These are phyloP conservation scores for Alectoris magna DNA, from an alignment of 2,797 vertebrate species.

Conservation along the genomic window DNA sequence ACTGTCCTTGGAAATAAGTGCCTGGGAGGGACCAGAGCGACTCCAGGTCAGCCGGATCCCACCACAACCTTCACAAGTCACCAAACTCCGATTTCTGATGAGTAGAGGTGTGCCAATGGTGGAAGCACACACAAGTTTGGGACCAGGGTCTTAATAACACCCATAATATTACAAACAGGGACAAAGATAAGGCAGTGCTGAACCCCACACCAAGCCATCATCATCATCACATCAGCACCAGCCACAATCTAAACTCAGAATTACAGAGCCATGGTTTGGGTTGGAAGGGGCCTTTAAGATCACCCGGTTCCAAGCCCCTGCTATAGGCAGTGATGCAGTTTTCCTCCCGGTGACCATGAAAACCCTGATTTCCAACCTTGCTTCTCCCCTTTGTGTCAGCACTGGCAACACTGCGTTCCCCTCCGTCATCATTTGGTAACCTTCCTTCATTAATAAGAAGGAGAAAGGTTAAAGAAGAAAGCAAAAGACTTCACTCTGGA, in stretches of 20 bases:
- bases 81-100: neutral
- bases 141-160: neutral
- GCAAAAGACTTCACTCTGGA: neutral
- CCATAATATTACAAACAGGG: accelerated
- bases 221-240: neutral
- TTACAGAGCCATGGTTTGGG: too few species aligned
- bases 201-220: neutral
- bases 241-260: neutral
- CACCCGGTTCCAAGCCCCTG: too few species aligned
- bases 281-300: too few species aligned
- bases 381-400: neutral
- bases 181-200: neutral
- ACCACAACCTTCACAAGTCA: neutral
- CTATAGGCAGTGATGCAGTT: too few species aligned
- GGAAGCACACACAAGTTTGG: neutral
- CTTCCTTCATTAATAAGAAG: neutral
- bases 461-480: neutral
- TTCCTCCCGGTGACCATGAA: neutral
- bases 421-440: neutral
- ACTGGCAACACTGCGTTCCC: neutral
- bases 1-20: neutral
- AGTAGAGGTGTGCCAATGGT: neutral
- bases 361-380: neutral
- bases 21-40: neutral
- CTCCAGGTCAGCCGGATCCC: neutral